These are phyloP conservation scores for Drosophila leontia DNA, from an alignment of 1,140 invertebrate genomes.

Conservation along the genomic window DNA sequence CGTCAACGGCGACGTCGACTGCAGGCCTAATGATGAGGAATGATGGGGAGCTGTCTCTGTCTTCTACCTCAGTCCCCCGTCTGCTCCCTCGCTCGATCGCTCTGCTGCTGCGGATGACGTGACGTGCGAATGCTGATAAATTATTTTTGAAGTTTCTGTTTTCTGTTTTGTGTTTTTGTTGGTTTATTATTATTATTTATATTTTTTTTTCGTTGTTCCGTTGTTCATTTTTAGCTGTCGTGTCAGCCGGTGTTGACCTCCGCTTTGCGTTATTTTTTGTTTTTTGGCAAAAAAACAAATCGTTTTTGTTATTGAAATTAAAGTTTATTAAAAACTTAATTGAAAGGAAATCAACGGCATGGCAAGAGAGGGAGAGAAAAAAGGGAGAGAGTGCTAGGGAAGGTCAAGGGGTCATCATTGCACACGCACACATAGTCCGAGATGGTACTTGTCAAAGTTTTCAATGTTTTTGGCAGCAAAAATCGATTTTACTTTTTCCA, in stretches of 20 bases:
- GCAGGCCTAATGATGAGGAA: constrained; percentile 36
- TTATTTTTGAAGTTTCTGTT: constrained; percentile 63
- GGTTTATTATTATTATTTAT: constrained; percentile 28
- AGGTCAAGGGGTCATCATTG: constrained; percentile 22
- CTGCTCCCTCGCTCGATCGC: constrained; percentile 5
- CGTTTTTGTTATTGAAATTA: constrained; percentile 68
- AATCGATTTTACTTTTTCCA: neutral
- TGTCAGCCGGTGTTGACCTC: constrained; percentile 62
- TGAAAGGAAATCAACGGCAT: constrained; percentile 56
- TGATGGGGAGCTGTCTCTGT: constrained; percentile 35
- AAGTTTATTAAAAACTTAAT: constrained; percentile 76
- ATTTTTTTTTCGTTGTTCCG: constrained; percentile 24
- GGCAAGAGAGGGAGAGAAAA: constrained; percentile 5
- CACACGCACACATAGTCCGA: constrained; percentile 6
- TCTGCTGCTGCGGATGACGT: constrained; percentile 60
- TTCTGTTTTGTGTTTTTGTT: constrained; percentile 33
- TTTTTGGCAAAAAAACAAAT: constrained; percentile 52
- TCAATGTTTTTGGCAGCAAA: neutral
- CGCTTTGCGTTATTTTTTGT: constrained; percentile 26
- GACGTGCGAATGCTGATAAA: constrained; percentile 77
- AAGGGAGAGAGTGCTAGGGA: constrained; percentile 5
- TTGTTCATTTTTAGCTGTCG: constrained; percentile 65
- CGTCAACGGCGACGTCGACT: constrained; percentile 24
- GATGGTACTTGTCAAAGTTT: neutral
- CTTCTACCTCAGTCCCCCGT: neutral